Evolutionary conservation across 2,113 vertebrate genomes (phyloP).

Genomic region (Eolophus roseicapilla): DNA sequence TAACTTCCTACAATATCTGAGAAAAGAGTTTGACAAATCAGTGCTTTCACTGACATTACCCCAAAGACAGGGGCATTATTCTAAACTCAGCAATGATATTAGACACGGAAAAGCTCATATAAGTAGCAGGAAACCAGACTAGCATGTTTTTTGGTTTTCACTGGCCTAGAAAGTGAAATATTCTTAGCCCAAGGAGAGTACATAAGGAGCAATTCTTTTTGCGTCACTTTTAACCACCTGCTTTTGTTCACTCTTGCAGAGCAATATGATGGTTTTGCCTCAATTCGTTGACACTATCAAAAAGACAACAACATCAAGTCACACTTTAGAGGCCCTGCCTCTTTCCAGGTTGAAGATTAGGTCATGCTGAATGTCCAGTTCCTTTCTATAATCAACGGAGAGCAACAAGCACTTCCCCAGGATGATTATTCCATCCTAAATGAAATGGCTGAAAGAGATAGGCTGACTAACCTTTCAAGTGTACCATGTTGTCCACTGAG

Average conservation of each 20-base stretch:
- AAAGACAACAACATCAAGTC: background rate
- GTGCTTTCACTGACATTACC: rapidly evolving
- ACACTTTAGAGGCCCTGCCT: background rate
- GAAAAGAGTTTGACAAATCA: background rate
- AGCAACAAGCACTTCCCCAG: background rate
- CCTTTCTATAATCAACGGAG: rapidly evolving
- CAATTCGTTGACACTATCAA: rapidly evolving
- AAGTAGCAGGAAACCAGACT: background rate
- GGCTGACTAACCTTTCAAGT: background rate
- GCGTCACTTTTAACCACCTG: background rate
- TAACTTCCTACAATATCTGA: background rate
- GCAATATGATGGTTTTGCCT: background rate
- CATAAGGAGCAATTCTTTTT: background rate
- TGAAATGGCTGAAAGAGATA: rapidly evolving
- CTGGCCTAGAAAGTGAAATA: background rate
- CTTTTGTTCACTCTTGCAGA: background rate
- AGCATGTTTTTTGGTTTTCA: background rate
- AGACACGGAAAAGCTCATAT: background rate
- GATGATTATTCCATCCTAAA: background rate
- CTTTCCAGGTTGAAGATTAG: background rate
- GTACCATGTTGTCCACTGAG: background rate
- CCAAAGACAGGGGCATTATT: background rate
- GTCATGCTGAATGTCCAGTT: background rate
- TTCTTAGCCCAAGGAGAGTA: background rate
- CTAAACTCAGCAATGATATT: background rate